A percentile compares a stretch with the other conserved stretches of the same genome.
Conservation (phyloP, 2,113 vertebrate genomes). For the Gymnocephalus cernua region DNA sequence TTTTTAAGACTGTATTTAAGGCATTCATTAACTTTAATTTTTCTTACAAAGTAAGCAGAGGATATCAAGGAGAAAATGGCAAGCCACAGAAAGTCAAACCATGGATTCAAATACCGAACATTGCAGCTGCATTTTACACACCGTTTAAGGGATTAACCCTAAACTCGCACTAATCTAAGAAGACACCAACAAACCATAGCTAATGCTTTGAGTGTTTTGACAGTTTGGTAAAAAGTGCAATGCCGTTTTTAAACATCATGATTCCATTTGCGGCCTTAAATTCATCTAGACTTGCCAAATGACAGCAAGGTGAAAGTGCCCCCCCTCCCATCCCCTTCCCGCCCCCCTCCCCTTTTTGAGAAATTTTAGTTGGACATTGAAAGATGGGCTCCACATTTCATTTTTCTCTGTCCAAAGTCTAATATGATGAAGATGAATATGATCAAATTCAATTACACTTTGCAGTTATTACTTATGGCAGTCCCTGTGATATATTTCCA, state of each 20-base stretch:
- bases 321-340: neutral
- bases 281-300: slow-evolving; percentile 14
- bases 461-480: slow-evolving; percentile 39
- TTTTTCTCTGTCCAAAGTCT: slow-evolving; percentile 28
- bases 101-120: neutral
- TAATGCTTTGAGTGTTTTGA: slow-evolving; percentile 11
- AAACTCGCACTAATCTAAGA: neutral
- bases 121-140: neutral
- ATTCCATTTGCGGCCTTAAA: neutral
- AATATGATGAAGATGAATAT: slow-evolving; percentile 63
- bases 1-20: neutral
- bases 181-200: slow-evolving; percentile 10
- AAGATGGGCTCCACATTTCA: slow-evolving; percentile 37
- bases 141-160: slow-evolving; percentile 4
- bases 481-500: slow-evolving; percentile 33
- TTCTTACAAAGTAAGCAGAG: neutral
- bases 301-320: slow-evolving; percentile 15
- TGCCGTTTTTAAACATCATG: neutral
- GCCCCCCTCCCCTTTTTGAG: neutral
- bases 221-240: slow-evolving; percentile 11
- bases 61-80: neutral
- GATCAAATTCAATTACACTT: slow-evolving; percentile 59
- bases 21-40: neutral
- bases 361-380: slow-evolving; percentile 34
- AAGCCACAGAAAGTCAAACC: slow-evolving; percentile 1